Evolutionary conservation across 2,797 vertebrate genomes (phyloP).

Genomic region (Darevskia mixta): DNA sequence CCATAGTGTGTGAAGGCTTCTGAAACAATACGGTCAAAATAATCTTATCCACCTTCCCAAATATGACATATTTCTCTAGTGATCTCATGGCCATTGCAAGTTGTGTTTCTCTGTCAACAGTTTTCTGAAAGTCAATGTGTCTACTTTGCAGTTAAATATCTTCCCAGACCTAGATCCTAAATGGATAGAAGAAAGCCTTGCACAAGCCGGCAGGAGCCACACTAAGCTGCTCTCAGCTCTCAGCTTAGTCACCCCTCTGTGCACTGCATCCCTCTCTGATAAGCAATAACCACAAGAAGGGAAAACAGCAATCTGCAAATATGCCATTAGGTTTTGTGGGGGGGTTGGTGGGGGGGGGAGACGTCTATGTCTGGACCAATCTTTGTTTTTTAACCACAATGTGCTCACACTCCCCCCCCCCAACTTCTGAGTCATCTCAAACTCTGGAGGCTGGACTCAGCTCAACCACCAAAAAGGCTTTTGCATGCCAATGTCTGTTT

Average conservation of each 20-base stretch:
- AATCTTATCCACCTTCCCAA: neutral
- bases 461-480: constrained; percentile 10
- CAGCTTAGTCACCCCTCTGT: neutral
- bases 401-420: neutral
- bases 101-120: neutral
- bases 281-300: constrained; percentile 13
- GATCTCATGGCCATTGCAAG: neutral
- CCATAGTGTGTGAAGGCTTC: neutral
- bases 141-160: neutral
- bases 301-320: neutral
- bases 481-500: neutral
- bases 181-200: neutral
- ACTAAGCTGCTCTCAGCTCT: neutral
- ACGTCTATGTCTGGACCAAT: neutral
- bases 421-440: constrained; percentile 11
- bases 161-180: neutral
- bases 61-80: neutral
- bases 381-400: constrained; percentile 2
- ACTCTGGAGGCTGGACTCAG: neutral
- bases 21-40: no score
- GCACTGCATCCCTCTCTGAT: neutral
- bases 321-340: neutral
- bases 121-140: neutral
- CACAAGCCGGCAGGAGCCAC: neutral
- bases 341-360: neutral